Conservation (phyloP, 2,888 invertebrate species). For the Muschampia plurimacula region DNA sequence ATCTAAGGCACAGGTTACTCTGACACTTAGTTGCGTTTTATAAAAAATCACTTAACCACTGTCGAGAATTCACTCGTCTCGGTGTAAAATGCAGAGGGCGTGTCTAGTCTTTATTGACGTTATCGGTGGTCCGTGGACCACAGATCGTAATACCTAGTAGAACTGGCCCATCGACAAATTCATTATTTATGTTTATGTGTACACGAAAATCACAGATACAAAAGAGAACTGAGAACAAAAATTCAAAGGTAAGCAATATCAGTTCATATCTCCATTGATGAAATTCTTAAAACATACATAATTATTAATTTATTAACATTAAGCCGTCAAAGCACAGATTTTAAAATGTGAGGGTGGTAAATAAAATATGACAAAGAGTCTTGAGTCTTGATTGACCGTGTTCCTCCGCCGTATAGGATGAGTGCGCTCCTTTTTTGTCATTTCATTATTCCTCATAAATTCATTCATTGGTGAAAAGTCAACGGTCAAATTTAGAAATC, state of each 20-base stretch:
- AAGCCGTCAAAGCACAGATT: no score
- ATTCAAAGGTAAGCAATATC: no score
- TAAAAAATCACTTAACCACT: slow-evolving; percentile 22
- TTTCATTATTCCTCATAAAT: no score
- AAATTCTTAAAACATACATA: no score
- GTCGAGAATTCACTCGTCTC: background rate
- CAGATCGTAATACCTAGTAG: slow-evolving; percentile 13
- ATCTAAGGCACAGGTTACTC: background rate
- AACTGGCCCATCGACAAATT: background rate
- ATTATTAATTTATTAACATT: no score
- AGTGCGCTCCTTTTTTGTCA: no score
- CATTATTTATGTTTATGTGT: background rate
- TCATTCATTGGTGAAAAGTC: no score
- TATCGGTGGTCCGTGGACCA: slow-evolving; percentile 29
- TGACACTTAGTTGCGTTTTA: background rate
- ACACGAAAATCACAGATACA: background rate
- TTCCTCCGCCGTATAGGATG: no score
- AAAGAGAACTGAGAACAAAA: background rate
- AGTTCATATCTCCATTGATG: no score
- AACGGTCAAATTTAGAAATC: background rate
- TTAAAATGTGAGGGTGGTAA: no score
- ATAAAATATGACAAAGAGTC: no score
- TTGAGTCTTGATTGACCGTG: no score
- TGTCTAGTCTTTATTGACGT: slow-evolving; percentile 19
- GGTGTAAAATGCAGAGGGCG: slow-evolving; percentile 18